Percentiles rank a stretch among this genome's conserved stretches.
Evolutionary conservation across 2,797 vertebrate species (phyloP).

Genomic region (Margarornis squamiger): DNA sequence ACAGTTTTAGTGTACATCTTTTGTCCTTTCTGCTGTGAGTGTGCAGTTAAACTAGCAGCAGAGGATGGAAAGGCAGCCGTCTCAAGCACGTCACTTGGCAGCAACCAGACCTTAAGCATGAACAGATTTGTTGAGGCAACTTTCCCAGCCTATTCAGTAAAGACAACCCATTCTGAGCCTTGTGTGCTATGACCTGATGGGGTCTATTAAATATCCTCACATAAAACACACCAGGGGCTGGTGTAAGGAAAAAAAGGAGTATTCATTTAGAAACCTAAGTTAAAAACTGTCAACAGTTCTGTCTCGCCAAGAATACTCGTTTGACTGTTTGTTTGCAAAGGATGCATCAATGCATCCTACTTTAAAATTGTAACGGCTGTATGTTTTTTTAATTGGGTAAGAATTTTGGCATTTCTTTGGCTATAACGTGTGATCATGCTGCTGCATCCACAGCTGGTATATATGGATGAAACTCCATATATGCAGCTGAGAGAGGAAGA

Average conservation of each 20-base stretch:
- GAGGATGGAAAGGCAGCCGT: constrained; percentile 40
- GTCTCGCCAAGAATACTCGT: neutral
- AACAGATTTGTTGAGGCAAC: constrained; percentile 41
- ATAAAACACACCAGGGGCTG: constrained; percentile 28
- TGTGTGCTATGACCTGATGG: constrained; percentile 43
- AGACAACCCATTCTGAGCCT: constrained; percentile 1
- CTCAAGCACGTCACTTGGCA: constrained; percentile 56
- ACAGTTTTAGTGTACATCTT: neutral
- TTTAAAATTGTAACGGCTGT: neutral
- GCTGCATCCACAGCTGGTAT: neutral
- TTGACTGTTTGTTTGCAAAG: neutral
- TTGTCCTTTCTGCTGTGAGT: neutral
- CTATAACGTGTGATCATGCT: neutral
- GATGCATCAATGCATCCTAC: neutral
- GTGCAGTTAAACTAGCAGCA: neutral
- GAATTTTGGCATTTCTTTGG: neutral
- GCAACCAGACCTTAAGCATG: constrained; percentile 51
- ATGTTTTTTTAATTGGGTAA: neutral
- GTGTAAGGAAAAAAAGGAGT: constrained; percentile 4
- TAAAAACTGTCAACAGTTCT: neutral
- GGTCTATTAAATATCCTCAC: constrained; percentile 57
- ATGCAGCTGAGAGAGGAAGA: neutral
- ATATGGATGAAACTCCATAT: neutral
- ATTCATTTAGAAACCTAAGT: neutral
- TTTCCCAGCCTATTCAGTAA: constrained; percentile 45